These are phyloP conservation scores for Marasmarcha lunaedactyla DNA, from an alignment of 2,888 invertebrate species.

Conservation along the genomic window DNA sequence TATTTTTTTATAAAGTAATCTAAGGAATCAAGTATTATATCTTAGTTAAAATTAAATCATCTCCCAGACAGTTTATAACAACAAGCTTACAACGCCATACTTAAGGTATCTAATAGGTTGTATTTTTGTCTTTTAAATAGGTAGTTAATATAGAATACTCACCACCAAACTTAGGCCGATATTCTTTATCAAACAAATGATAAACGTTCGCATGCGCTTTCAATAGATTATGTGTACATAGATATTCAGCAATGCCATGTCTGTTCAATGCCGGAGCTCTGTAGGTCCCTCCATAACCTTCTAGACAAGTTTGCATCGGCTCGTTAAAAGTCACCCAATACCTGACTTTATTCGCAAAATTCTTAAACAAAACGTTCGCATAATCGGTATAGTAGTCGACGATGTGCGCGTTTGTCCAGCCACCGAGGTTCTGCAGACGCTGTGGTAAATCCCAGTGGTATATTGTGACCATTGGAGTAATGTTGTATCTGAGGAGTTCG, in stretches of 20 bases:
- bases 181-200: constrained; percentile 72
- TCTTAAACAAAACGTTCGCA: constrained; percentile 70
- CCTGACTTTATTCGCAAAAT: constrained; percentile 74
- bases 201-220: constrained; percentile 81
- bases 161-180: constrained; percentile 68
- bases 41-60: too few relatives aligned
- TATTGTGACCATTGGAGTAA: constrained; percentile 78
- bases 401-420: constrained; percentile 76
- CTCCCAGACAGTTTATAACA: too few relatives aligned
- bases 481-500: constrained; percentile 73
- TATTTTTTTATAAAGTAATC: too few relatives aligned
- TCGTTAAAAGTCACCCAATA: constrained; percentile 86
- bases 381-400: constrained; percentile 75
- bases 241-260: constrained; percentile 74
- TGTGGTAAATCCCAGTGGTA: constrained; percentile 81
- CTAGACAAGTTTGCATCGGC: constrained; percentile 70
- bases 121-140: too few relatives aligned
- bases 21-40: too few relatives aligned
- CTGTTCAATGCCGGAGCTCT: constrained; percentile 71
- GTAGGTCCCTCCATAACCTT: constrained; percentile 70
- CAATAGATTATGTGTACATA: constrained; percentile 78
- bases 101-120: too few relatives aligned
- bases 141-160: constrained; percentile 19
- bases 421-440: constrained; percentile 73
- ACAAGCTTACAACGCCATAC: too few relatives aligned